These are phyloP conservation scores for Spisula solida DNA, from an alignment of 2,888 invertebrate genomes.

Conservation along the genomic window DNA sequence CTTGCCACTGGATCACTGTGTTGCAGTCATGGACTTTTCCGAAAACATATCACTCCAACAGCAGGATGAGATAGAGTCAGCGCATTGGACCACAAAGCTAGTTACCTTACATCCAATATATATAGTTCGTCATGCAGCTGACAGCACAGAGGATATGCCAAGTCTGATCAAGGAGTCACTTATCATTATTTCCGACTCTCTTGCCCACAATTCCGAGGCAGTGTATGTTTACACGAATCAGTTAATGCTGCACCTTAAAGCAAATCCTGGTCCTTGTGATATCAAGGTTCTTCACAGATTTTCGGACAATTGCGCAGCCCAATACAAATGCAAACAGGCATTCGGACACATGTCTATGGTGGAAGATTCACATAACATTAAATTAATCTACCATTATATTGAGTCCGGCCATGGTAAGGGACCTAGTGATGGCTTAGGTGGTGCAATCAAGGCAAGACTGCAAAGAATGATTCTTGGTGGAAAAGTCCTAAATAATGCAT, in stretches of 20 bases:
- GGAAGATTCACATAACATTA: too few relatives aligned
- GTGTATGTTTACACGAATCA: conserved; percentile 53
- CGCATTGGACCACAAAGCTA: conserved; percentile 60
- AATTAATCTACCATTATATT: conserved; percentile 51
- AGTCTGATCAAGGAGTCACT: conserved; percentile 55
- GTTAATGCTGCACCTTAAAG: conserved; percentile 38
- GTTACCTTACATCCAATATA: conserved; percentile 60
- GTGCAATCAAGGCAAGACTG: conserved; percentile 42
- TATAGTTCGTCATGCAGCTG: conserved; percentile 46
- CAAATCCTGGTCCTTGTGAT: conserved; percentile 41
- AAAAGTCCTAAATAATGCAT: conserved; percentile 55
- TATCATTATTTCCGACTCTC: conserved; percentile 45
- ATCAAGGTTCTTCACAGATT: conserved; percentile 54
- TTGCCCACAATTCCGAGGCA: conserved; percentile 39
- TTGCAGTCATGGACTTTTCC: conserved; percentile 58
- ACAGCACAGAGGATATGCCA: conserved; percentile 49
- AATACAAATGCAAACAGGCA: conserved; percentile 58
- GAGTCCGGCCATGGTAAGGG: conserved; percentile 57
- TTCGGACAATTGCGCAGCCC: conserved; percentile 60
- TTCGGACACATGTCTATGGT: conserved; percentile 38
- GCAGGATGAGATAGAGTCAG: conserved; percentile 63
- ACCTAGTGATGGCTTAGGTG: conserved; percentile 54
- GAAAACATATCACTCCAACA: conserved; percentile 55
- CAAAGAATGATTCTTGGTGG: conserved; percentile 29
- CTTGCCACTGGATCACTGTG: conserved; percentile 43